Base-by-base conservation (phyloP, 2,113 vertebrate species). In the Gadus macrocephalus region DNA sequence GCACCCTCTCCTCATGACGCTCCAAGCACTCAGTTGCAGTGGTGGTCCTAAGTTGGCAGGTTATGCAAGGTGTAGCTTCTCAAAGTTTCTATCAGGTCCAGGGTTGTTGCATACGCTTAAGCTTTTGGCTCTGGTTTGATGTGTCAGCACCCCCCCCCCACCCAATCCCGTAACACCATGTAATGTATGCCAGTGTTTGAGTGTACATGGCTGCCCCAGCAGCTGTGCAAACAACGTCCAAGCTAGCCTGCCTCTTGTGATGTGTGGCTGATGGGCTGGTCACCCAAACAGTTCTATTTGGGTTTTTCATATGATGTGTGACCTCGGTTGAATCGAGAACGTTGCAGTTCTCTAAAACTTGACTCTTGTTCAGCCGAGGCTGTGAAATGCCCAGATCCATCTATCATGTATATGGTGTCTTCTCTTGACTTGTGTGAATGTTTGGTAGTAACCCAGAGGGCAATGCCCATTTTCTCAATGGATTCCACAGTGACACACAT, bases 221-320 rank as follows among this genome's bases (percentile, higher is more conserved):
- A 92, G 91, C 92, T 93, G 90, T 89, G 88, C 85, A 93, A 93
- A 92, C 87, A 91, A 71, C 74, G 73, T 79, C 78, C 81, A 79
- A 84, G 86, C 73, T 83, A 89, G 87, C 81, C 70, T 38, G 75
- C 63, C 66, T 71, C 68, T 38, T 85, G 78, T 86, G 82, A 91
- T 90, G 90, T 90, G 88, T 84, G 79, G 15, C 69, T 60, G 78
- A 78, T 72, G 38, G 77, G 80, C 77, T 80, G 81, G 77, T 17
- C 66, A 74, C 77, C 77, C 78, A 78, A 83, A 75, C 63, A 62
- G 66, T 76, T 67, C 66, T 20, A 7, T 49, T 49, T 49, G 20
- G 16, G 81, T 87, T 86, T 88, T 81, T 80, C 71, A 67, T 79
- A 67, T 66, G 27, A 76, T 64, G 74, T 63, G 35, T 38, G 49